Base-by-base conservation (phyloP, 2,888 invertebrate genomes). In the Metallyticus violacea region DNA sequence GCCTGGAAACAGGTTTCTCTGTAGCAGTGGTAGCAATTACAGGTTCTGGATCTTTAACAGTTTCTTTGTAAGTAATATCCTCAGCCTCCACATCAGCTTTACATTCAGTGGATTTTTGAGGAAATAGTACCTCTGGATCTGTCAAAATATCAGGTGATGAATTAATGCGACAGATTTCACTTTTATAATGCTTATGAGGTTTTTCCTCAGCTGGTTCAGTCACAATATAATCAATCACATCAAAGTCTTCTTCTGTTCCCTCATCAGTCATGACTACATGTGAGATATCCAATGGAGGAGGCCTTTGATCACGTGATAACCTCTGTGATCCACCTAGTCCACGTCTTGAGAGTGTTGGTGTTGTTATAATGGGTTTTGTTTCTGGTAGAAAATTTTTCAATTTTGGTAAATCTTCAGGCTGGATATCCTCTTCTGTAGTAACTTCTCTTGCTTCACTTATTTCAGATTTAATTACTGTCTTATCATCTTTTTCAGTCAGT, bases 211-310 rank as follows among this genome's bases (percentile, higher is more conserved):
- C 77, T 25, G 89, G 89, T 79, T 89, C 89, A 27, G 89, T 89
- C 9, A 89, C 89, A 82, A 88, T 88, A 83, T 89, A 89, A 9
- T 85, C 83, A 6, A 26, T n/a, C 26, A 30, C 9, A 87, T 85
- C 85, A 26, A 76, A 62, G 9, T 81, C 86, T 82, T 89, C 88
- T 81, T 89, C 89, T 82, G 86, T 86, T 77, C 90, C 90, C 40
- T 91, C 91, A 26, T 89, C 85, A 9, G 85, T 89, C 85, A 90
- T 91, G 78, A 91, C 90, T 81, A 90, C 88, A 85, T 90, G 90
- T 29, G 90, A 90, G 78, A 92, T 90, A 88, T 92, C 92, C 27
- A 91, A 88, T 4, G 91, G 90, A 81, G 90, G 89, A 27, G 92
- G 92, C 85, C 91, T 89, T 81, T 91, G 90, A 25, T 90, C 90